These are phyloP conservation scores for Motacilla alba DNA, from an alignment of 2,113 vertebrate genomes.

Conservation along the genomic window DNA sequence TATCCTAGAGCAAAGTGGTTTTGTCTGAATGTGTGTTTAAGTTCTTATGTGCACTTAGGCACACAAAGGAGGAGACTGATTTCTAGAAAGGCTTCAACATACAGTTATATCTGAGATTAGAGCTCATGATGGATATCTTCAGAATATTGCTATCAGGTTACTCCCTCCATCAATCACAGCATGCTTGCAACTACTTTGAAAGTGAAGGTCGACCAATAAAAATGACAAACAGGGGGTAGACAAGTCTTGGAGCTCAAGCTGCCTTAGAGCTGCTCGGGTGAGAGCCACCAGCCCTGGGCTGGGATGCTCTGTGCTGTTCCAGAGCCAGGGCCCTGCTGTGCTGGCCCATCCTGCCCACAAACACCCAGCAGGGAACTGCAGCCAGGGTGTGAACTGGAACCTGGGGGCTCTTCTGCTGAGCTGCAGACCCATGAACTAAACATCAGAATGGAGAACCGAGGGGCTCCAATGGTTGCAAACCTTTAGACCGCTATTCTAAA, in stretches of 20 bases:
- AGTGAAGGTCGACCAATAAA: not conserved
- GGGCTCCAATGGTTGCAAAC: not conserved
- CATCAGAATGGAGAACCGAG: not conserved
- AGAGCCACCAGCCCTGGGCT: not conserved
- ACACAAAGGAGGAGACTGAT: not conserved
- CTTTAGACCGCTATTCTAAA: not conserved
- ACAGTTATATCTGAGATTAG: not conserved
- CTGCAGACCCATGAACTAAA: not conserved
- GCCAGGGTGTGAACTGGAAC: not conserved
- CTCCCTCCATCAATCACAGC: not conserved
- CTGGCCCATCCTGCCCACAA: fast-evolving
- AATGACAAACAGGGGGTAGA: not conserved
- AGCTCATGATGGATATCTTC: not conserved
- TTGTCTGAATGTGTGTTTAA: not conserved
- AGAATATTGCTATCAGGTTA: slow-evolving; percentile 20
- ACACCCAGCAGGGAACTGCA: not conserved
- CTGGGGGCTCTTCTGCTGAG: fast-evolving
- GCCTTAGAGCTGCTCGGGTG: not conserved
- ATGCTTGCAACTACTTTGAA: not conserved
- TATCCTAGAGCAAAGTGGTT: not conserved
- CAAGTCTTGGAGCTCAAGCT: not conserved
- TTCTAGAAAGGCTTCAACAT: not conserved
- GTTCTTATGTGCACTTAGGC: not conserved
- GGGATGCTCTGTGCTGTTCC: not conserved
- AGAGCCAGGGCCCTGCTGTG: not conserved